Evolutionary conservation across 2,113 vertebrate species (phyloP).

Genomic region (Poicephalus gulielmi): DNA sequence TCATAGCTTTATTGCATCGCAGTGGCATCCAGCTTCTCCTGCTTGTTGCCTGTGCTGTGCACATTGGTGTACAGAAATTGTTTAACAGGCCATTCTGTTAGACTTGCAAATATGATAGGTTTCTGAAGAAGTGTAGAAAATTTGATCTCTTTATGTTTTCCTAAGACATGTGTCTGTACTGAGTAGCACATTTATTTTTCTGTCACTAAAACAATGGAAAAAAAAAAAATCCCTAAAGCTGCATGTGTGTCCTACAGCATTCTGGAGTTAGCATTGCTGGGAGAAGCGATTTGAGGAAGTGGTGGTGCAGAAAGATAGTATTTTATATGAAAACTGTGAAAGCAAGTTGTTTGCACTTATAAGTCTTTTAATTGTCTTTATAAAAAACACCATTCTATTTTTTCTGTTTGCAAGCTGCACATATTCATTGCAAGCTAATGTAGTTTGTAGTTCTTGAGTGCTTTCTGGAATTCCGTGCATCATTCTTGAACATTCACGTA

Average conservation of each 20-base stretch:
- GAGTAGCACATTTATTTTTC: not conserved
- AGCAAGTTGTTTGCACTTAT: not conserved
- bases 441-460: not conserved
- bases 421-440: not conserved
- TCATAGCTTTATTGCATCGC: not conserved
- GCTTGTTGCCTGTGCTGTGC: not conserved
- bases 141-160: not conserved
- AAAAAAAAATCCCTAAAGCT: not conserved
- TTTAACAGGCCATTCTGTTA: not conserved
- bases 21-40: not conserved
- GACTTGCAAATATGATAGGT: not conserved
- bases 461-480: not conserved
- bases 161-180: not conserved
- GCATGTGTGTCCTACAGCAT: accelerated
- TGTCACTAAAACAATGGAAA: not conserved
- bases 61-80: not conserved
- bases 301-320: not conserved
- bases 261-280: not conserved
- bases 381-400: not conserved
- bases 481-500: accelerated
- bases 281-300: not conserved
- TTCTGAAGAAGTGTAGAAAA: not conserved
- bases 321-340: not conserved
- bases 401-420: not conserved
- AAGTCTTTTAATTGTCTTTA: not conserved